Conservation (phyloP, 1,140 invertebrate genomes). For the Diachasmimorpha longicaudata region DNA sequence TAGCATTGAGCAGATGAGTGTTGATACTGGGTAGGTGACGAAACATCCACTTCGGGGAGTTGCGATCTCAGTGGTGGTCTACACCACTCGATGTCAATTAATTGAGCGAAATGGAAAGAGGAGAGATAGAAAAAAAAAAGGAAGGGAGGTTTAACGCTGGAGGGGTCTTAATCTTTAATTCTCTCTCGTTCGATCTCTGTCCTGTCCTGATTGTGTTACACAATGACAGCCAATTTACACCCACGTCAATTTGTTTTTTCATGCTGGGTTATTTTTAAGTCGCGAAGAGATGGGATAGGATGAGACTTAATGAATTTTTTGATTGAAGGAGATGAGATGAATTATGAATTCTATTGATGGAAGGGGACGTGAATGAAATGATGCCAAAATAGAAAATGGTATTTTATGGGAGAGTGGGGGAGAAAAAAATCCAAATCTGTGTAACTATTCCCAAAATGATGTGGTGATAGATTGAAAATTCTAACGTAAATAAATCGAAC, state of each 20-base stretch:
- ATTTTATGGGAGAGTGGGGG: too few species aligned
- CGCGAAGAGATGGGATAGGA: not conserved
- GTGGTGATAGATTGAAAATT: not conserved
- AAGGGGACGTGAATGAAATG: too few species aligned
- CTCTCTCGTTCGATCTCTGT: not conserved
- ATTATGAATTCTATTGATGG: not conserved
- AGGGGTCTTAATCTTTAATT: not conserved
- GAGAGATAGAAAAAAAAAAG: not conserved
- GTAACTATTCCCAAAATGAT: not conserved
- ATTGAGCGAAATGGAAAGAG: not conserved
- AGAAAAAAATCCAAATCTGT: too few species aligned
- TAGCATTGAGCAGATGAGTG: not conserved
- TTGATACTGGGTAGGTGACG: not conserved
- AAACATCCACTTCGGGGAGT: not conserved
- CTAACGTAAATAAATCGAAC: not conserved
- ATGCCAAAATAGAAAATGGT: too few species aligned
- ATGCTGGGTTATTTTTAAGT: not conserved
- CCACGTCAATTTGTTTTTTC: conserved; percentile 5
- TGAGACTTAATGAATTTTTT: not conserved
- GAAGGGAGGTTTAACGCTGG: not conserved
- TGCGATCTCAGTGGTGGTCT: not conserved
- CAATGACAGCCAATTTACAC: conserved; percentile 8
- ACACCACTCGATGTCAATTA: not conserved
- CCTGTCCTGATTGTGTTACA: conserved; percentile 2
- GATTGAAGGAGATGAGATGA: not conserved